Base-by-base conservation (phyloP, 2,113 vertebrate species). In the Delphinus delphis region DNA sequence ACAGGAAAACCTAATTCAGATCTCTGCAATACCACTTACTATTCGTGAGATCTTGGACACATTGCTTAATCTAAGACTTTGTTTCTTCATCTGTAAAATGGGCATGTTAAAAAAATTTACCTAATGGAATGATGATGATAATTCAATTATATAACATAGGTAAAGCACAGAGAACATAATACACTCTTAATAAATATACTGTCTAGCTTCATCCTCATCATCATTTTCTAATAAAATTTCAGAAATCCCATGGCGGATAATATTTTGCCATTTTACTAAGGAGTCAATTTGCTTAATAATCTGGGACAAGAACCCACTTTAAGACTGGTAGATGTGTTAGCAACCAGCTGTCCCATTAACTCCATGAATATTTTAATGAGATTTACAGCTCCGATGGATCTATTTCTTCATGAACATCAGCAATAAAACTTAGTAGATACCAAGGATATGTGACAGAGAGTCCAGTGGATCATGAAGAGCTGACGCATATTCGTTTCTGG, bases 221-320 rank as follows among this genome's bases (percentile, higher is more conserved):
- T 38, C 1, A 74, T 68, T 93, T 93, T 82, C n/a, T 74, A 77
- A 77, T 83, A n/a, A 86, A 93, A 68, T 95, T 89, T 86, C 26
- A 88, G 38, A 73, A 70, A 94, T 79, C 12, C 83, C 25, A 68
- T 87, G 44, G 7, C 1, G 3, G 10, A n/a, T 91, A 70, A 21
- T 74, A 84, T 94, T 53, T 91, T 96, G 14, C 11, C 21, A 12
- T 89, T 89, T 91, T 31, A 84, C 13, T 83, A 31, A 87, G 17
- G 28, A 62, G 36, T 85, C 9, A 36, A 4, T 81, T 79, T 85
- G 14, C 62, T 21, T 82, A 63, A 65, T 62, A 83, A 81, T 70
- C 20, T 50, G 17, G 12, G 73, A 50, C 2, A 50, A 88, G 8
- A 73, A 80, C 25, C 73, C 8, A 79, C 5, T 94, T 74, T 55